These are phyloP conservation scores for Graptemys geographica DNA, from an alignment of 2,797 vertebrate genomes.

Conservation along the genomic window DNA sequence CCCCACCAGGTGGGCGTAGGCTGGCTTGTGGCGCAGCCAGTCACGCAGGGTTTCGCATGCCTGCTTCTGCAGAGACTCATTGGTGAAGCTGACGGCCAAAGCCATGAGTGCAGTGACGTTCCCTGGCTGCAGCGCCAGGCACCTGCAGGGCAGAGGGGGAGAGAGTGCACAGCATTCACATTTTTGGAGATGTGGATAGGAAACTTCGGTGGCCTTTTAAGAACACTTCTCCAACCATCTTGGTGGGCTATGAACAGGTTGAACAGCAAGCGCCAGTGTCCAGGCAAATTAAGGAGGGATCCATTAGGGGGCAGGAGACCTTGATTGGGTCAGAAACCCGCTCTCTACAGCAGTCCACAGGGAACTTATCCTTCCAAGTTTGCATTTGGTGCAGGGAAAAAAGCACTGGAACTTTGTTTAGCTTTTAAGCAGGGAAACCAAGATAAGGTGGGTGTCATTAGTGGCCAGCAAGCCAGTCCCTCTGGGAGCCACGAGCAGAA, in stretches of 20 bases:
- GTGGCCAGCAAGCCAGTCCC: neutral
- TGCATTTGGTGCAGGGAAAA: neutral
- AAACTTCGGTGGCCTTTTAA: neutral
- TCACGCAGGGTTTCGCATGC: slow-evolving; percentile 96
- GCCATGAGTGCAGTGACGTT: slow-evolving; percentile 97
- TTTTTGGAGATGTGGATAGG: neutral
- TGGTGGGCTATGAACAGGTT: neutral
- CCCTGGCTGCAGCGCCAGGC: slow-evolving; percentile 94
- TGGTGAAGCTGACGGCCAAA: slow-evolving; percentile 97
- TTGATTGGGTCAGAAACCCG: neutral
- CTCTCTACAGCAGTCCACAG: neutral
- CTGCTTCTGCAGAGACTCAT: slow-evolving; percentile 97
- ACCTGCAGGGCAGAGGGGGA: slow-evolving; percentile 79
- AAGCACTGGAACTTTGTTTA: neutral
- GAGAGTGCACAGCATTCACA: neutral
- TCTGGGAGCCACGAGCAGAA: neutral
- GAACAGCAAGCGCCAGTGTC: neutral
- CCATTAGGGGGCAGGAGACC: neutral
- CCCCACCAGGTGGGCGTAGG: slow-evolving; percentile 88
- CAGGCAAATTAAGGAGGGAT: neutral
- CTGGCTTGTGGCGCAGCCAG: slow-evolving; percentile 93
- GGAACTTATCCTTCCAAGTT: neutral
- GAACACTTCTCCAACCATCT: neutral
- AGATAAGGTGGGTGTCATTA: neutral
- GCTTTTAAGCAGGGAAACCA: neutral